These are phyloP conservation scores for Platypus cylindrus DNA, from an alignment of 2,888 invertebrate genomes.

Conservation along the genomic window DNA sequence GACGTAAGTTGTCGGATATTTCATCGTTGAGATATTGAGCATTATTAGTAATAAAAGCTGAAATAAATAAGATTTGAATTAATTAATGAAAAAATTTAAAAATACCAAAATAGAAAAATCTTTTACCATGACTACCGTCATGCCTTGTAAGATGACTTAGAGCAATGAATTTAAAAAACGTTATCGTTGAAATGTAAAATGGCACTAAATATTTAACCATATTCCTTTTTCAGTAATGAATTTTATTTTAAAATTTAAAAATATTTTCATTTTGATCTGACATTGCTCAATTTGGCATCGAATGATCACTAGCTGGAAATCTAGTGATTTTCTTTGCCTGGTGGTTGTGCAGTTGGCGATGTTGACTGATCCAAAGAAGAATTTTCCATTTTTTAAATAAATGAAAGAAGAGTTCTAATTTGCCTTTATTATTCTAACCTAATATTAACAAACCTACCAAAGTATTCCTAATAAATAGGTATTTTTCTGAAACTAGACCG, in stretches of 20 bases:
- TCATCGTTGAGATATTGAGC: constrained; percentile 57
- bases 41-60: constrained; percentile 60
- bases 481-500: too few species aligned
- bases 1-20: constrained; percentile 43
- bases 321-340: too few species aligned
- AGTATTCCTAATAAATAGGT: too few species aligned
- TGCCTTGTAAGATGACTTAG: constrained; percentile 58
- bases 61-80: constrained; percentile 27
- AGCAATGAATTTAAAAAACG: constrained; percentile 52
- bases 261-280: constrained; percentile 14
- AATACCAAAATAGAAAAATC: constrained; percentile 18
- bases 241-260: constrained; percentile 6
- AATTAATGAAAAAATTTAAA: constrained; percentile 12
- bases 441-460: too few species aligned
- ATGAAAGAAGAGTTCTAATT: too few species aligned
- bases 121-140: constrained; percentile 63
- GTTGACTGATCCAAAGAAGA: too few species aligned
- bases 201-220: constrained; percentile 39
- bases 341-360: too few species aligned
- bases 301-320: too few species aligned
- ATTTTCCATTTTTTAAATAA: too few species aligned
- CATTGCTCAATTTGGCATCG: constrained; percentile 4
- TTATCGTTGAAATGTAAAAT: constrained; percentile 54
- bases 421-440: too few species aligned
- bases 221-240: constrained; percentile 17